A percentile compares a stretch with the other conserved stretches of the same genome.
Evolutionary conservation across 30 jellyfish, hydroid and myxozoan genomes (phyloP).

Genomic region (Morbakka virulenta): DNA sequence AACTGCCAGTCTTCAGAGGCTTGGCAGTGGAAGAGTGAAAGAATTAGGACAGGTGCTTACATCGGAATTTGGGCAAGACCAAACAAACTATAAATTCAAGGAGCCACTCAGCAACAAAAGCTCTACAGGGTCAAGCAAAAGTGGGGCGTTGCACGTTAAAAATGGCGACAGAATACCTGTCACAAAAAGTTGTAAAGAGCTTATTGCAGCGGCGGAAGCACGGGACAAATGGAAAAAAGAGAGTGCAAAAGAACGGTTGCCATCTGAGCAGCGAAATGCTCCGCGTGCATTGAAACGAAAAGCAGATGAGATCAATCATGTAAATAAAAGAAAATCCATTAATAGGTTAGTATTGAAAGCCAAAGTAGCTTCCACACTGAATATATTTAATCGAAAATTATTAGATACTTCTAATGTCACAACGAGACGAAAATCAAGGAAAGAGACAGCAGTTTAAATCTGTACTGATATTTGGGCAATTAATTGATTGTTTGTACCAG

Average conservation of each 20-base stretch:
- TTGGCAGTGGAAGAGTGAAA: background rate
- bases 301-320: constrained; percentile 17
- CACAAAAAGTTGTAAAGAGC: background rate
- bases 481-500: too few species aligned
- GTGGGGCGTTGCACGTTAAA: background rate
- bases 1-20: background rate
- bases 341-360: background rate
- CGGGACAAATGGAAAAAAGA: constrained; percentile 17
- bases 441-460: background rate
- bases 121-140: background rate
- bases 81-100: background rate
- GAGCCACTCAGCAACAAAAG: background rate
- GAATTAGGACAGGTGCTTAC: background rate
- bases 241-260: background rate
- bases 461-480: too few species aligned
- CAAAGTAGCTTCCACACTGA: background rate
- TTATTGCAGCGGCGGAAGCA: constrained; percentile 81
- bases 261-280: background rate
- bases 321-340: background rate
- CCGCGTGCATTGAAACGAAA: constrained; percentile 29
- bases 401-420: background rate
- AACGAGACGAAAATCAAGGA: background rate
- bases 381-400: background rate
- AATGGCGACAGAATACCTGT: background rate
- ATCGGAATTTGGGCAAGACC: background rate